Conservation (phyloP, 2,888 invertebrate genomes). For the Chrysotoxum bicinctum region DNA sequence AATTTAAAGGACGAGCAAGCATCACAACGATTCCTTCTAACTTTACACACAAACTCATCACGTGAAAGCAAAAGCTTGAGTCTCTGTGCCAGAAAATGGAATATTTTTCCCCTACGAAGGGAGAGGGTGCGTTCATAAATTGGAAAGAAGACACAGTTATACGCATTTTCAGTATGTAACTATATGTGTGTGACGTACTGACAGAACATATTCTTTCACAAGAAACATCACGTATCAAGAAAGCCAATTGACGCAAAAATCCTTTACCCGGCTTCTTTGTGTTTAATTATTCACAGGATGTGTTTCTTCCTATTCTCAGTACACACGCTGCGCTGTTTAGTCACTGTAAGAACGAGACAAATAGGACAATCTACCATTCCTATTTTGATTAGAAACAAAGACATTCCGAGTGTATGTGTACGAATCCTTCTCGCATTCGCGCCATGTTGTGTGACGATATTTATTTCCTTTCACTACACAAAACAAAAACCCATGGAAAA, state of each 20-base stretch:
- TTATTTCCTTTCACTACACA: background rate
- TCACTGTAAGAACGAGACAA: background rate
- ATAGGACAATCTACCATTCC: slow-evolving; percentile 10
- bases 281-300: slow-evolving; percentile 58
- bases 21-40: slow-evolving; percentile 7
- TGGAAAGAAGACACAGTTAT: slow-evolving; percentile 14
- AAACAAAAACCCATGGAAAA: background rate
- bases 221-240: slow-evolving; percentile 19
- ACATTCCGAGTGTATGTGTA: background rate
- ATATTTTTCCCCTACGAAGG: background rate
- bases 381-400: slow-evolving; percentile 55
- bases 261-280: slow-evolving; percentile 41
- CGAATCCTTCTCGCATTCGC: background rate
- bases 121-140: background rate
- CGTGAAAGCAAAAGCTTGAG: background rate
- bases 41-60: background rate
- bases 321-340: background rate
- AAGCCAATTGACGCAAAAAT: slow-evolving; percentile 58
- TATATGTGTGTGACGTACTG: background rate
- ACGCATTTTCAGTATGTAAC: background rate
- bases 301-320: slow-evolving; percentile 22
- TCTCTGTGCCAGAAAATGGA: background rate
- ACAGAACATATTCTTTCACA: slow-evolving; percentile 13
- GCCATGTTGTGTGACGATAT: background rate
- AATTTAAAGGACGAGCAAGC: slow-evolving; percentile 22